Percentiles rank a stretch among this genome's conserved stretches.
These are phyloP conservation scores for Chrysochloris asiatica DNA, from an alignment of 2,113 vertebrate species.

Conservation along the genomic window DNA sequence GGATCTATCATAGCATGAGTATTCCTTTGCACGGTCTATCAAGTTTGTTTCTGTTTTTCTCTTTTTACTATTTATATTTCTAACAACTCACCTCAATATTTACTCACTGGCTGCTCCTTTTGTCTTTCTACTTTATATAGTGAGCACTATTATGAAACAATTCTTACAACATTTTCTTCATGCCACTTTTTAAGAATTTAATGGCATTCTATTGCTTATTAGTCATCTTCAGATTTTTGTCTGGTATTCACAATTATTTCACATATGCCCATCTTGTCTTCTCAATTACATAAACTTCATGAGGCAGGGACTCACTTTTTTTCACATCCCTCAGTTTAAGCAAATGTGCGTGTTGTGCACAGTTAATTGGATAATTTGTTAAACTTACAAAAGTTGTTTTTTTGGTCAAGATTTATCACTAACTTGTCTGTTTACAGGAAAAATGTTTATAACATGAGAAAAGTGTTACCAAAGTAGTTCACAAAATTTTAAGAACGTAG, in stretches of 20 bases:
- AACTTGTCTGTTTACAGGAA: slow-evolving; percentile 49
- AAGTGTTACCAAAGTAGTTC: not conserved
- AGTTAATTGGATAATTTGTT: slow-evolving; percentile 26
- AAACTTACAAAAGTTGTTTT: not conserved
- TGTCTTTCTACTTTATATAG: slow-evolving; percentile 5
- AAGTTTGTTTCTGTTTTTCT: slow-evolving; percentile 24
- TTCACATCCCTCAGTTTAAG: not conserved
- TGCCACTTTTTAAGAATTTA: slow-evolving; percentile 7
- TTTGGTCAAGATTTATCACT: slow-evolving; percentile 17
- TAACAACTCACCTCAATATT: not conserved
- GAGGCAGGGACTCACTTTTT: not conserved
- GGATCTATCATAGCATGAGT: not conserved
- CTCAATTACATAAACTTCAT: slow-evolving; percentile 3
- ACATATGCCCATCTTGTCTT: not conserved
- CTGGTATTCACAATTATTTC: slow-evolving; percentile 33
- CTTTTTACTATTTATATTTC: not conserved
- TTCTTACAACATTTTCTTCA: not conserved
- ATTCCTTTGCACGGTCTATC: not conserved
- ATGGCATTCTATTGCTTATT: not conserved
- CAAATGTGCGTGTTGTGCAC: not conserved
- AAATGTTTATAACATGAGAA: slow-evolving; percentile 10
- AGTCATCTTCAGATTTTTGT: slow-evolving; percentile 13
- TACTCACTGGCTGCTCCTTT: not conserved
- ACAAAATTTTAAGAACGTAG: slow-evolving; percentile 14
- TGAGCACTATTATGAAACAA: not conserved